Conservation (phyloP, 1,140 invertebrate genomes). For the Hypsibius dujardini region DNA sequence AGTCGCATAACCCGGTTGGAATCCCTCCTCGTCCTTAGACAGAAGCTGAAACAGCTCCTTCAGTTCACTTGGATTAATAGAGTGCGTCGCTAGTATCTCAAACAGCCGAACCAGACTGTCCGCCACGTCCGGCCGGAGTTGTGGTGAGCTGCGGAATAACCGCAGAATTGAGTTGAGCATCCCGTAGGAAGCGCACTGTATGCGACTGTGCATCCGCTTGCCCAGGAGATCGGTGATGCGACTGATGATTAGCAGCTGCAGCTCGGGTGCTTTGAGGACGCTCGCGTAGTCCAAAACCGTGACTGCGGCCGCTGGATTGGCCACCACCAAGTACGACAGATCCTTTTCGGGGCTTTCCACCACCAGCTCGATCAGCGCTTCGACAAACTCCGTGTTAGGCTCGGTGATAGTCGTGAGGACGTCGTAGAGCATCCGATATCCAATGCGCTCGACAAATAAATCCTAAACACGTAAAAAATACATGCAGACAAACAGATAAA, state of each 20-base stretch:
- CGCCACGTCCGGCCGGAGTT: slow-evolving; percentile 28
- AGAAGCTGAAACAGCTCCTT: slow-evolving; percentile 38
- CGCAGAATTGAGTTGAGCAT: slow-evolving; percentile 28
- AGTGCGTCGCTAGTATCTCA: slow-evolving; percentile 41
- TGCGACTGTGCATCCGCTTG: slow-evolving; percentile 28
- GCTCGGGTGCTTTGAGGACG: slow-evolving; percentile 30
- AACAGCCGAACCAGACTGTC: slow-evolving; percentile 40
- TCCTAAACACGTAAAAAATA: slow-evolving; percentile 24
- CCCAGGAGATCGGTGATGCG: slow-evolving; percentile 26
- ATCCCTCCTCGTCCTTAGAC: slow-evolving; percentile 29
- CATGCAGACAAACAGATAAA: too few species aligned
- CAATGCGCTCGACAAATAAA: slow-evolving; percentile 27
- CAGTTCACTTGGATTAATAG: slow-evolving; percentile 40
- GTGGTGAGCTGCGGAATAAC: slow-evolving; percentile 25
- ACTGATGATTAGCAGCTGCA: slow-evolving; percentile 30
- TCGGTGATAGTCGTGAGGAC: background rate
- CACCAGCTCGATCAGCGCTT: slow-evolving; percentile 30
- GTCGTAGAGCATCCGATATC: slow-evolving; percentile 23
- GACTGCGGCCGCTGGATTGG: slow-evolving; percentile 29
- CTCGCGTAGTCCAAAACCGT: slow-evolving; percentile 30
- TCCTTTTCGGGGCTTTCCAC: slow-evolving; percentile 28
- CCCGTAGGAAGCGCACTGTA: slow-evolving; percentile 29
- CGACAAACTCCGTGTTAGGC: slow-evolving; percentile 26
- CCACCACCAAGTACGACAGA: slow-evolving; percentile 24
- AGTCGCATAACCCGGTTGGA: slow-evolving; percentile 34